Evolutionary conservation across 2,797 vertebrate genomes (phyloP).

Genomic region (Luscinia megarhynchos): DNA sequence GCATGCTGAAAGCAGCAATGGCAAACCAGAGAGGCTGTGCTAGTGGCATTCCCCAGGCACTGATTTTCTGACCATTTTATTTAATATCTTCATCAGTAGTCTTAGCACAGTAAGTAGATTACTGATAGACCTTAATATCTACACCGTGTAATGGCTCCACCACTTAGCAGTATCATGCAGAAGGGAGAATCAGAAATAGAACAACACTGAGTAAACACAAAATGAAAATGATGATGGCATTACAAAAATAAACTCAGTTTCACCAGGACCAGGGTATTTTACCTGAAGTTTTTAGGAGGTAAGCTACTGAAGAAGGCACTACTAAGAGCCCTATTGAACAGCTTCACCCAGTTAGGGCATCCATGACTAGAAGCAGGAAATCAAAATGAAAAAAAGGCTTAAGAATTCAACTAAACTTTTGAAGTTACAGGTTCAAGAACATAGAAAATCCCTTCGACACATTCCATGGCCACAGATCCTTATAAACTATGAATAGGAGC

Average conservation of each 20-base stretch:
- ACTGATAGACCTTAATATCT: background rate
- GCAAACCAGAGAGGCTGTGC: background rate
- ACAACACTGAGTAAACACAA: background rate
- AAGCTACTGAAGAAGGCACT: background rate
- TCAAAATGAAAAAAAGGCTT: background rate
- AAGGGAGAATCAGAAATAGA: background rate
- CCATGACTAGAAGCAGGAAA: background rate
- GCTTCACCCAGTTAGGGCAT: background rate
- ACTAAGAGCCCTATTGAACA: background rate
- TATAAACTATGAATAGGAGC: background rate
- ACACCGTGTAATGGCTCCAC: background rate
- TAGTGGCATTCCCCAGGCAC: background rate
- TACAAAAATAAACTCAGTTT: background rate
- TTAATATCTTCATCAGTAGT: background rate
- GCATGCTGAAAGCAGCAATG: background rate
- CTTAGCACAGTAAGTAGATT: background rate
- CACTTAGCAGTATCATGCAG: background rate
- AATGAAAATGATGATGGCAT: rapidly evolving
- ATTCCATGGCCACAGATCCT: background rate
- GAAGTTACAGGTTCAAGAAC: background rate
- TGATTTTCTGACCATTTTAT: background rate
- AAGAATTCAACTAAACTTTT: background rate
- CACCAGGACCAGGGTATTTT: background rate
- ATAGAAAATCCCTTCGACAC: background rate
- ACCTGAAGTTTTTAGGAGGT: background rate